Evolutionary conservation across 2,888 invertebrate species (phyloP), one percentile per base, ranked within the genome.

Genomic region (Eilema sororculum): DNA sequence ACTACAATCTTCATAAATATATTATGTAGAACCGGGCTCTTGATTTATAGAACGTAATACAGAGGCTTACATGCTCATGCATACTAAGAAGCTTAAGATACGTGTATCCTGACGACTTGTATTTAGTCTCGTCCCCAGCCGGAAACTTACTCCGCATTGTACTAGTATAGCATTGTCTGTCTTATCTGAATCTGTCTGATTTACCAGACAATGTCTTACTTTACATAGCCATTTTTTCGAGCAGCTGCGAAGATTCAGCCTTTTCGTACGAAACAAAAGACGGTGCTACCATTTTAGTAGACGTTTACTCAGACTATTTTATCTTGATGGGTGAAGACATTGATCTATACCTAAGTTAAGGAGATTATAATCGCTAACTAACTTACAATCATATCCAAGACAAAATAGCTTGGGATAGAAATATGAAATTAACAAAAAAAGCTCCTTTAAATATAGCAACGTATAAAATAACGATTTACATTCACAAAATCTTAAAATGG

Each of bases 131-230:
- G 89, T 88, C 86, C 86, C 87, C 82, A 87, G 83, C 90, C 92
- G 93, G 94, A 94, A 92, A 91, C 90, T 81, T 86, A 83, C 86
- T 87, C 85, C 87, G 89, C 89, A 90, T 87, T 90, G 89, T 89
- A 89, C 86, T 80, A 79, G 80, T 87, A 90, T 80, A 79, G 80
- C 87, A 90, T 93, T 93, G 92, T 93, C 87, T 90, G 86, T 77
- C 81, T 86, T 91, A 91, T 91, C 90, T 87, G 84, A 84, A 89
- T 89, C 86, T 85, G 81, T 84, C 87, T 90, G 88, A 88, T 89
- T 86, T 89, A 86, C 84, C 85, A 87, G 87, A 89, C 88, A 89
- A 86, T 89, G 86, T 85, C 84, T 85, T 80, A 85, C 82, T 86
- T 79, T 83, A 83, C 78, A 77, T 80, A 84, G 81, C 78, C 64